These are phyloP conservation scores for Drosophila burlai DNA, from an alignment of 1,140 invertebrate species.

Conservation along the genomic window DNA sequence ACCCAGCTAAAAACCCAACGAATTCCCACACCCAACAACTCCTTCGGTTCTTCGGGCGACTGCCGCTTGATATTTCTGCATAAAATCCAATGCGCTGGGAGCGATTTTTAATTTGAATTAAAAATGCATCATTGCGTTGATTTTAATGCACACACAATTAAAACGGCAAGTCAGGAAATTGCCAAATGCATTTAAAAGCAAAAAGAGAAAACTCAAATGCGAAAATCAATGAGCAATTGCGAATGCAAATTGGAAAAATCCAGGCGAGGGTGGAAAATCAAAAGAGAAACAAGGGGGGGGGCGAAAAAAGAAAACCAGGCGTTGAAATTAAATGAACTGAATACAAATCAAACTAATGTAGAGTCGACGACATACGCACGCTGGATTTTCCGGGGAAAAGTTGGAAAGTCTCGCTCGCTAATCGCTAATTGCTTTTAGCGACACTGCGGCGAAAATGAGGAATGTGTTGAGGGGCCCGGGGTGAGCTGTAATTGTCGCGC, in stretches of 20 bases:
- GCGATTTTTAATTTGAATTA: conserved; percentile 78
- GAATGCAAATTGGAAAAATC: conserved; percentile 66
- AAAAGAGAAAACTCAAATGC: conserved; percentile 68
- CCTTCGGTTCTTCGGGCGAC: conserved; percentile 8
- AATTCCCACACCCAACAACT: background rate
- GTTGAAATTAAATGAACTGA: conserved; percentile 57
- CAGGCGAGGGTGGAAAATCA: conserved; percentile 4
- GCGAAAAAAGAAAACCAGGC: conserved; percentile 30
- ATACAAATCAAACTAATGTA: conserved; percentile 70
- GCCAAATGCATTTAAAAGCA: conserved; percentile 74
- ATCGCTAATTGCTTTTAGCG: conserved; percentile 81
- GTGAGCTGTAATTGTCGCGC: conserved; percentile 74
- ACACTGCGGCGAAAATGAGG: conserved; percentile 31
- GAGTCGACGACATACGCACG: conserved; percentile 47
- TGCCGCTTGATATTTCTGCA: conserved; percentile 45
- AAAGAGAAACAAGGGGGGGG: conserved; percentile 15
- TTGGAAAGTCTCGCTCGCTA: conserved; percentile 74
- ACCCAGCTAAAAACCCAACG: conserved; percentile 1
- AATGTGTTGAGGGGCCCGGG: background rate
- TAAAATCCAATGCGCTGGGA: conserved; percentile 35
- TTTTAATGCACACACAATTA: conserved; percentile 79
- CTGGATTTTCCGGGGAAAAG: conserved; percentile 40
- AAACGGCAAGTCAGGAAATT: conserved; percentile 81
- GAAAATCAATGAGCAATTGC: conserved; percentile 77
- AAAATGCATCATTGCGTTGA: conserved; percentile 77